Evolutionary conservation across 2,888 invertebrate genomes (phyloP).

Genomic region (Pterobdella sp.): DNA sequence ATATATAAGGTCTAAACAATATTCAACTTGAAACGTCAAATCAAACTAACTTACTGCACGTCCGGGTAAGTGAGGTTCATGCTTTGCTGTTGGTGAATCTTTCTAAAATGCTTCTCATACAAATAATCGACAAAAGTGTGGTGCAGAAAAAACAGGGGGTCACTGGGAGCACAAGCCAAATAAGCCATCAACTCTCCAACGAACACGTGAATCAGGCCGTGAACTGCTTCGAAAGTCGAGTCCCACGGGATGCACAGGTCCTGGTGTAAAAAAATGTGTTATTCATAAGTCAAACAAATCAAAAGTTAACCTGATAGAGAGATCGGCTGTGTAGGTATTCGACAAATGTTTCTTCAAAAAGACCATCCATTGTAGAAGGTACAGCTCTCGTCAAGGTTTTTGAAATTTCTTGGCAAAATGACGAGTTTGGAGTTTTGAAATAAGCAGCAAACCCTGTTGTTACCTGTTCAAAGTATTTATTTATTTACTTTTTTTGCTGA

Average conservation of each 20-base stretch:
- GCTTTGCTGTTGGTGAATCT: not conserved
- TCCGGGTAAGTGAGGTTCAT: slow-evolving; percentile 10
- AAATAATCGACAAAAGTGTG: slow-evolving; percentile 47
- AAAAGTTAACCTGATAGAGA: not conserved
- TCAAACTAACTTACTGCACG: slow-evolving; percentile 1
- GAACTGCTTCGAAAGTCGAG: slow-evolving; percentile 41
- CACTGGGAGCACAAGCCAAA: slow-evolving; percentile 45
- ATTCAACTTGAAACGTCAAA: too few species aligned
- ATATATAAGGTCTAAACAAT: not conserved
- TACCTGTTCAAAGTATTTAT: not conserved
- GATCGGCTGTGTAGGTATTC: not conserved
- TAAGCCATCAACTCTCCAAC: slow-evolving; percentile 45
- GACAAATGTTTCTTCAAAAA: slow-evolving; percentile 17
- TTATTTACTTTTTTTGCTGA: too few species aligned
- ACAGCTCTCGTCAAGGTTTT: slow-evolving; percentile 16
- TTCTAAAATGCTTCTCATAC: slow-evolving; percentile 38
- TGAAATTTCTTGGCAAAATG: slow-evolving; percentile 24
- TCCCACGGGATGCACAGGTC: slow-evolving; percentile 33
- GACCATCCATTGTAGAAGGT: slow-evolving; percentile 1
- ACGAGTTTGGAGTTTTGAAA: slow-evolving; percentile 17
- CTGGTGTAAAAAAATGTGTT: not conserved
- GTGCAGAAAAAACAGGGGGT: slow-evolving; percentile 48
- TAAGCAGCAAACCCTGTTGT: slow-evolving; percentile 20
- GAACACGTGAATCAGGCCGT: slow-evolving; percentile 43
- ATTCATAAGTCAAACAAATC: not conserved